Conservation (phyloP, 2,888 invertebrate species). For the Candidula unifasciata region DNA sequence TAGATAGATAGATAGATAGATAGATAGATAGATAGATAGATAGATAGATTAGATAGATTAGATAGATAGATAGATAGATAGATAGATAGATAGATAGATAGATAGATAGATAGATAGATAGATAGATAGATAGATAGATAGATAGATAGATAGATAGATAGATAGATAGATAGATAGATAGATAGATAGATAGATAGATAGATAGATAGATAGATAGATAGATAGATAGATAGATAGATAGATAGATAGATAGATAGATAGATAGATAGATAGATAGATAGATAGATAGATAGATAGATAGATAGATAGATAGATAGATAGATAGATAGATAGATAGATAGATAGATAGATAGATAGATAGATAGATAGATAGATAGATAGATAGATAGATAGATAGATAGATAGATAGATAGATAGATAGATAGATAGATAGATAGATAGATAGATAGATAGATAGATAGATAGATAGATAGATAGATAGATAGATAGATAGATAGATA, state of each 20-base stretch:
- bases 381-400: constrained; percentile 18
- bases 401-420: too few species aligned
- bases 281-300: constrained; percentile 23
- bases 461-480: too few species aligned
- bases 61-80: not conserved
- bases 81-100: not conserved
- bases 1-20: constrained; percentile 21
- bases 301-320: not conserved
- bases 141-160: not conserved
- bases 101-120: not conserved
- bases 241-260: not conserved
- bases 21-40: constrained; percentile 4
- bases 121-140: not conserved
- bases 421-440: too few species aligned
- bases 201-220: not conserved
- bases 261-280: not conserved
- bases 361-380: not conserved
- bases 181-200: not conserved
- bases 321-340: constrained; percentile 13
- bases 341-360: not conserved
- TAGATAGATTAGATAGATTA: not conserved
- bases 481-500: not conserved
- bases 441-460: too few species aligned
- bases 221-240: constrained; percentile 15
- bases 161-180: not conserved